Evolutionary conservation across 2,797 vertebrate species (phyloP).

Genomic region (Pachyuromys duprasi): DNA sequence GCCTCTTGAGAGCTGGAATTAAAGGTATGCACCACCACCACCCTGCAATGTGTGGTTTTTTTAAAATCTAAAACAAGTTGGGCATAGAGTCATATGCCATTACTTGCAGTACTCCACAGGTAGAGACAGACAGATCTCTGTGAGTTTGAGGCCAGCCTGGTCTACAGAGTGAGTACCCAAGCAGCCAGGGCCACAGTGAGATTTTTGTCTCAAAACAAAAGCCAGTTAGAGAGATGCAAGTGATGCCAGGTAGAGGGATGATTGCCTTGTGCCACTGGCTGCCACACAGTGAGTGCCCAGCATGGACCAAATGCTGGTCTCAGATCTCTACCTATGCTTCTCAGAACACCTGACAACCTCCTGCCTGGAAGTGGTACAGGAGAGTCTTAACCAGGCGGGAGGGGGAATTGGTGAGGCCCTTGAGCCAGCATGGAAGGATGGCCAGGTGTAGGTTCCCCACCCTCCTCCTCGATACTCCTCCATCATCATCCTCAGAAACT

Average conservation of each 20-base stretch:
- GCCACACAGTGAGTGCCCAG: accelerated
- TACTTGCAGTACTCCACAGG: neutral
- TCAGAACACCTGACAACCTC: neutral
- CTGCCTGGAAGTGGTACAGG: neutral
- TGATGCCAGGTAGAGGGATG: neutral
- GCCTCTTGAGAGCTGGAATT: neutral
- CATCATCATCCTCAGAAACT: neutral
- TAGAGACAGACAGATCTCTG: neutral
- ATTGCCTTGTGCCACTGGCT: accelerated
- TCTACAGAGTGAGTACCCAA: neutral
- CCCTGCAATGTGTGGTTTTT: neutral
- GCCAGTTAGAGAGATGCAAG: neutral
- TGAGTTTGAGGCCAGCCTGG: neutral
- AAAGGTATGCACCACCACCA: neutral
- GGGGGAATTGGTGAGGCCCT: neutral
- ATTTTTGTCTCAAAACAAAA: neutral
- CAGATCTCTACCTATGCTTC: neutral
- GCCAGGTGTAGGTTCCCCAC: neutral
- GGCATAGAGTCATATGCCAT: too few relatives aligned
- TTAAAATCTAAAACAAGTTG: neutral
- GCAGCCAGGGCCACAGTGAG: neutral
- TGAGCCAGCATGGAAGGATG: accelerated
- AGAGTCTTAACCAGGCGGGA: neutral
- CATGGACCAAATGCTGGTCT: too few relatives aligned
- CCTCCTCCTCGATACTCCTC: neutral